These are phyloP conservation scores for Gasterosteus aculeatus DNA, from an alignment of 2,113 vertebrate species.

Conservation along the genomic window DNA sequence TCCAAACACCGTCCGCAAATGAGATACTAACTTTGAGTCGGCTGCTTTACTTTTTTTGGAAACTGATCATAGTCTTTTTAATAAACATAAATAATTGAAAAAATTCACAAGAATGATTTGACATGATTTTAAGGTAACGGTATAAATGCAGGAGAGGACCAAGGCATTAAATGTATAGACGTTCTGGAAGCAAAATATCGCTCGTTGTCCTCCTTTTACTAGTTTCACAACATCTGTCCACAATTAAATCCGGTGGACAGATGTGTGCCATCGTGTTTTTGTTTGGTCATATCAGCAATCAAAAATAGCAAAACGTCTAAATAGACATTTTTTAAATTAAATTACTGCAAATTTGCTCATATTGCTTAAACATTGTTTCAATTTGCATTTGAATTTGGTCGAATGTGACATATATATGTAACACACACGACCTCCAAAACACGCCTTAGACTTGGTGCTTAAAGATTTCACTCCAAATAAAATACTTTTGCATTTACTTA, in stretches of 20 bases:
- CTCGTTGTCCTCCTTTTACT: background rate
- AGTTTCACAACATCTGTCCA: background rate
- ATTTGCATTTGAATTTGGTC: background rate
- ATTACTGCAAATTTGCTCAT: background rate
- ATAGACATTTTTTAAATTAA: background rate
- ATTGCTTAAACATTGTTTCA: background rate
- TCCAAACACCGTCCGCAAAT: slow-evolving; percentile 44
- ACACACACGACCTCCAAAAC: background rate
- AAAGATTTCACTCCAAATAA: background rate
- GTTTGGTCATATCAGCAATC: background rate
- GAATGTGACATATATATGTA: background rate
- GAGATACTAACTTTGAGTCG: slow-evolving; percentile 12
- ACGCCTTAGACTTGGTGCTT: no score
- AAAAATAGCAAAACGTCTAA: background rate
- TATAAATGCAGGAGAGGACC: background rate
- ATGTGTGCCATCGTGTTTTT: background rate
- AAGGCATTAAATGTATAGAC: background rate
- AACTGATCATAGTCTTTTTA: no score
- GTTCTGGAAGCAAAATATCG: background rate
- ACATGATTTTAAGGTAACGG: background rate
- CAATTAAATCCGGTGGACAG: background rate
- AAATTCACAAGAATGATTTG: no score
- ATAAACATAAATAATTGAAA: no score
- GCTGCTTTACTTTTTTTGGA: slow-evolving; percentile 21
- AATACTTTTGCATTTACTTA: background rate